These are phyloP conservation scores for Lytechinus variegatus DNA, from an alignment of 35 echinoderm and acorn worm species.

Conservation along the genomic window DNA sequence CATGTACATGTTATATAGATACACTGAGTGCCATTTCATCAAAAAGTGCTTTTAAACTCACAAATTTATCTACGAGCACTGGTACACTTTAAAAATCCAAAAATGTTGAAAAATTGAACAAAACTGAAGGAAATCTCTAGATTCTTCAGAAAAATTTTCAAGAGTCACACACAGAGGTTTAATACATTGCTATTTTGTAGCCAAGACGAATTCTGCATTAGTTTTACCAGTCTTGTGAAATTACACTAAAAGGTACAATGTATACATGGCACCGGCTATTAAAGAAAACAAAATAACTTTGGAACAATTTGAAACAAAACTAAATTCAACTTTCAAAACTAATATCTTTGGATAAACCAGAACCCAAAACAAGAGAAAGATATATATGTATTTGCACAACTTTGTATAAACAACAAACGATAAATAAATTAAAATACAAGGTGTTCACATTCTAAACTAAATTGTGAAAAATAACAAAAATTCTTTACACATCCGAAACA, in stretches of 20 bases:
- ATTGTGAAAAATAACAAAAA: neutral
- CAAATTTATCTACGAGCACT: neutral
- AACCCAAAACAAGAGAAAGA: slow-evolving; percentile 8
- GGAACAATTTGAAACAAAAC: neutral
- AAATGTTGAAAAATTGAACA: neutral
- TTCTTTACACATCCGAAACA: neutral
- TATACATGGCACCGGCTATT: neutral
- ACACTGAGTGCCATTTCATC: neutral
- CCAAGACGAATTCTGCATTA: neutral
- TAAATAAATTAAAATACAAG: neutral
- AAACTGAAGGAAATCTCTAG: slow-evolving; percentile 4
- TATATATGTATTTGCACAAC: neutral
- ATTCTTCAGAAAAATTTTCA: neutral
- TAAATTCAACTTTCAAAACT: neutral
- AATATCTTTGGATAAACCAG: neutral
- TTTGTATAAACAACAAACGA: neutral
- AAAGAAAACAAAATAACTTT: no score
- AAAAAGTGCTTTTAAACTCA: neutral
- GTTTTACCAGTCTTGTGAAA: neutral
- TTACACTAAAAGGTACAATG: neutral
- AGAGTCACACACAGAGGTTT: neutral
- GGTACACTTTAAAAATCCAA: neutral
- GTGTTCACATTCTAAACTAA: neutral
- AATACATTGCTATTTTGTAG: neutral
- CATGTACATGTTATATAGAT: no score